Evolutionary conservation across 1,140 invertebrate genomes (phyloP).

Genomic region (Ceratosolen fusciceps): DNA sequence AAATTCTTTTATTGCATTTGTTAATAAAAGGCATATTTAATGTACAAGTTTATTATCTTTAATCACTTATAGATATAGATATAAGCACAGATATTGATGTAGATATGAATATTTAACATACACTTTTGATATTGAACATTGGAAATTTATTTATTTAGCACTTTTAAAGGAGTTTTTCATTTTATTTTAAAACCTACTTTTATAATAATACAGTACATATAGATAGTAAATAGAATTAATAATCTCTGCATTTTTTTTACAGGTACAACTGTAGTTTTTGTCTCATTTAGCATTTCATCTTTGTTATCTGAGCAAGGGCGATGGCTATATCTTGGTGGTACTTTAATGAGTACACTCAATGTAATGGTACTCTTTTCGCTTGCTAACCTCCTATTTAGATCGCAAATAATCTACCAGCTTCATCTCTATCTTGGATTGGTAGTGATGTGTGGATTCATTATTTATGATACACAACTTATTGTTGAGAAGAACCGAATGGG

Average conservation of each 20-base stretch:
- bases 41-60: too few species aligned
- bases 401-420: slow-evolving; percentile 84
- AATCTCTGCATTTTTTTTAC: slow-evolving; percentile 42
- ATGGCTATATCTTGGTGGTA: slow-evolving; percentile 88
- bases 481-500: slow-evolving; percentile 92
- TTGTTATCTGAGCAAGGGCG: slow-evolving; percentile 87
- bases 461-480: slow-evolving; percentile 97
- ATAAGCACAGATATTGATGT: too few species aligned
- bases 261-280: slow-evolving; percentile 89
- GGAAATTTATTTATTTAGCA: too few species aligned
- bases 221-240: too few species aligned
- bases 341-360: slow-evolving; percentile 86
- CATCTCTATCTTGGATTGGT: slow-evolving; percentile 90
- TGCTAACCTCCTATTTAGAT: slow-evolving; percentile 89
- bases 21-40: too few species aligned
- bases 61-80: too few species aligned
- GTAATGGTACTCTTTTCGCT: slow-evolving; percentile 84
- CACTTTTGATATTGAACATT: too few species aligned
- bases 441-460: slow-evolving; percentile 93
- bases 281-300: slow-evolving; percentile 90
- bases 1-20: too few species aligned
- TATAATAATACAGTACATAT: too few species aligned
- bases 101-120: too few species aligned
- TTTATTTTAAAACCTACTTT: too few species aligned
- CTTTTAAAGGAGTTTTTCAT: too few species aligned